A percentile compares a stretch with the other conserved stretches of the same genome.
phyloP scores from a whole-genome alignment of 1,140 invertebrate species.

The Sesamia nonagrioides region DNA sequence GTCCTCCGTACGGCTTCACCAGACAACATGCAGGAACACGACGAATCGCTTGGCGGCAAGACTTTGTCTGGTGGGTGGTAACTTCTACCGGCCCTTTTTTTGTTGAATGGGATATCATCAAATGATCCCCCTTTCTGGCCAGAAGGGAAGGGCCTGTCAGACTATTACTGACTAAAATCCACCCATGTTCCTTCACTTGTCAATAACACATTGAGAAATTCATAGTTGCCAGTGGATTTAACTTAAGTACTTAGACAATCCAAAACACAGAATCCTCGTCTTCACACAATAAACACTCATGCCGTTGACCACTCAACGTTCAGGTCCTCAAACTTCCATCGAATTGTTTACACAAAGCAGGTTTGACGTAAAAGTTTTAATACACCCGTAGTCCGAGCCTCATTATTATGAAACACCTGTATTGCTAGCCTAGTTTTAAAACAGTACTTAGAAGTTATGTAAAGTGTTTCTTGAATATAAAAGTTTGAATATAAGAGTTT shows the following conservation, averaged over 20 bases:
- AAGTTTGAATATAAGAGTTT: constrained; percentile 18
- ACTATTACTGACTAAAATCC: too few relatives aligned
- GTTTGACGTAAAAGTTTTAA: constrained; percentile 54
- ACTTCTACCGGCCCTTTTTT: too few relatives aligned
- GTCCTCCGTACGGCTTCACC: too few relatives aligned
- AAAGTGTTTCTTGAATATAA: constrained; percentile 42
- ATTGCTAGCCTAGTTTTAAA: constrained; percentile 18
- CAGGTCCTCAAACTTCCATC: not conserved
- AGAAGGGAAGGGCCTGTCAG: too few relatives aligned
- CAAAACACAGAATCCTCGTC: not conserved
- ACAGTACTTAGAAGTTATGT: constrained; percentile 22
- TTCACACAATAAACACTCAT: not conserved
- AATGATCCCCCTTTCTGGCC: too few relatives aligned
- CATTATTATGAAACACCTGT: constrained; percentile 2
- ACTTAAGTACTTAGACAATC: not conserved
- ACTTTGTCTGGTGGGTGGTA: too few relatives aligned
- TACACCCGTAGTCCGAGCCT: constrained; percentile 33
- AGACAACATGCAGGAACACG: too few relatives aligned
- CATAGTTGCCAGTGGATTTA: too few relatives aligned
- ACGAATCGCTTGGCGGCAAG: too few relatives aligned
- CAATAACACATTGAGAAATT: too few relatives aligned
- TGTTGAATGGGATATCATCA: too few relatives aligned
- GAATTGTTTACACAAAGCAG: constrained; percentile 42
- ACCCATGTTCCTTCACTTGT: too few relatives aligned
- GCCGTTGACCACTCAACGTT: not conserved